Base-by-base conservation (phyloP, 2,888 invertebrate species). In the Papilio elwesi region DNA sequence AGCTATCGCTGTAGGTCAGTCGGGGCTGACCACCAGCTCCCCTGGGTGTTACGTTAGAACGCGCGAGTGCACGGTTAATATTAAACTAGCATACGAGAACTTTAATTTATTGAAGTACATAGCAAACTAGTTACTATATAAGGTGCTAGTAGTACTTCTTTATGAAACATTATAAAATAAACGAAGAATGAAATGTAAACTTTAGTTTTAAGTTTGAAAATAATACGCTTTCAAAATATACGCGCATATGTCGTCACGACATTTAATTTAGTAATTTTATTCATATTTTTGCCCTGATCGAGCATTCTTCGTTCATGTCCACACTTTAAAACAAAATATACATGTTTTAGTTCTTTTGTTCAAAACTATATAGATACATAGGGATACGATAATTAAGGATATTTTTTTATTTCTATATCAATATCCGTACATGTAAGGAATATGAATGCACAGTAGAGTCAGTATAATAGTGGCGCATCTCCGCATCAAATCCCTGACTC, bases 401-500 rank as follows among this genome's bases (percentile, higher is more conserved):
- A 26, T 26, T 26, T 26, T 26, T 26, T 26, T 4, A 26, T 26
- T 26, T 43, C 43, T 43, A 43, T 43, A 43, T 43, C 0, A 43
- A 43, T 43, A 43, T 43, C 43, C 36, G 12, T 26, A 7, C 8
- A 59, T n/a, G n/a, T 38, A 59, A 13, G 13, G 4, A 43, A 0
- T 16, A 53, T 55, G n/a, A 57, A 57, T 66, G 15, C 53, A 73
- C 36, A 64, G 59, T 51, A 59, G n/a, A 26, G 57, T 69, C 65
- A 62, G 48, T 76, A 88, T 85, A 87, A 88, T 87, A 83, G 85
- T 79, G 80, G 87, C 84, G 85, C 87, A 86, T 87, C 87, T 86
- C 84, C 77, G 82, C 87, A 86, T 88, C 87, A 89, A 91, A 91
- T 90, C 90, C 91, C 86, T 82, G 81, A 77, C 82, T 75, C 77